Conservation (phyloP, 2,888 invertebrate genomes). For the Plemyria rubiginata region DNA sequence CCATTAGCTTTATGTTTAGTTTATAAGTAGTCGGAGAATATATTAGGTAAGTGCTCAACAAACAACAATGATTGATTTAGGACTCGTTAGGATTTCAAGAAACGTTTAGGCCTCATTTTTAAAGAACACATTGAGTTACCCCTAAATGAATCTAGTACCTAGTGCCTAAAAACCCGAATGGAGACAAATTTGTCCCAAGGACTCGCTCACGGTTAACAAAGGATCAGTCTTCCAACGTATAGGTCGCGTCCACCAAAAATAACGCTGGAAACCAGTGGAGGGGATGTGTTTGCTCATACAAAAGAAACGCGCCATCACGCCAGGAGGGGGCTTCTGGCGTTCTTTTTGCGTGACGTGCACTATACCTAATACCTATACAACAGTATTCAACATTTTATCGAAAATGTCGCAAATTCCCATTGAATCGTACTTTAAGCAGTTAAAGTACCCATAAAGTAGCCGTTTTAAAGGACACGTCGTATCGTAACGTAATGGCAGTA, state of each 20-base stretch:
- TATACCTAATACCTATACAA: too few species aligned
- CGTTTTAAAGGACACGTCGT: slow-evolving; percentile 28
- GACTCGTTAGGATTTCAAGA: neutral
- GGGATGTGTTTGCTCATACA: too few species aligned
- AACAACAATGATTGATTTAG: slow-evolving; percentile 17
- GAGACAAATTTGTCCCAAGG: too few species aligned
- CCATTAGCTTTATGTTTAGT: slow-evolving; percentile 45
- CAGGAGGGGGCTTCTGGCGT: too few species aligned
- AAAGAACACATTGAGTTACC: neutral
- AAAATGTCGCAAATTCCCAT: neutral
- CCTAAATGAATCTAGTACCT: too few species aligned
- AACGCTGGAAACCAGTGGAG: too few species aligned
- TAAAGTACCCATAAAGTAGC: slow-evolving; percentile 21
- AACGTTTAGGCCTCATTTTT: neutral
- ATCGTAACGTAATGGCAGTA: slow-evolving; percentile 24
- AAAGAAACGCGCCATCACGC: too few species aligned
- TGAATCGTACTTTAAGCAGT: neutral
- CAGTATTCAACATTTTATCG: neutral
- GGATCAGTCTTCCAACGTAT: too few species aligned
- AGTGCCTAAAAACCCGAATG: too few species aligned
- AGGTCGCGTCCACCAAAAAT: too few species aligned
- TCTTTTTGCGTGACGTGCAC: too few species aligned
- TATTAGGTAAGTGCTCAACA: slow-evolving; percentile 2
- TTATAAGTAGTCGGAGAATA: slow-evolving; percentile 21
- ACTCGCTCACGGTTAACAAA: too few species aligned